A percentile compares a stretch with the other conserved stretches of the same genome.
Conservation (phyloP, 30 jellyfish, hydroid and myxozoan species). For the Nemopilema nomurai region DNA sequence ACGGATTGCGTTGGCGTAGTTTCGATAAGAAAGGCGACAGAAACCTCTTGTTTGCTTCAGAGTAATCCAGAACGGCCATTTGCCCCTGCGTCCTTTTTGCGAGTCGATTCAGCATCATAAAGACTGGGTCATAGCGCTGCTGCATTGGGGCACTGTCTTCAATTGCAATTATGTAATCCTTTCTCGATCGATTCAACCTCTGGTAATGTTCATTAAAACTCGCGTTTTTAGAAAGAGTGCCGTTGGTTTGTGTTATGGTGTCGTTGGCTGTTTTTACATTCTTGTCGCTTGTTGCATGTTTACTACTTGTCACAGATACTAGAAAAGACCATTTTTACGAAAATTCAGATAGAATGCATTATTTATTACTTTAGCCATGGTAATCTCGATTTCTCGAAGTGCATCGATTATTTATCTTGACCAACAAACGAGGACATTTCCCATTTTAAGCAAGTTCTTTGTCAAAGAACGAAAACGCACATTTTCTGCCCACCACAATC, state of each 20-base stretch:
- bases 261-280: too few species aligned
- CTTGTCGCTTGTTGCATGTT: not conserved
- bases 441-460: too few species aligned
- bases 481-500: too few species aligned
- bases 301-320: not conserved
- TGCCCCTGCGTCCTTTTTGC: slow-evolving; percentile 58
- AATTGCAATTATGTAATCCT: slow-evolving; percentile 54
- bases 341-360: not conserved
- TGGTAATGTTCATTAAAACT: not conserved
- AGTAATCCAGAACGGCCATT: slow-evolving; percentile 59
- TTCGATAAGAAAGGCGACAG: not conserved
- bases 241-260: slow-evolving; percentile 6
- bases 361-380: not conserved
- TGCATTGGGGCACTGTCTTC: slow-evolving; percentile 50
- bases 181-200: slow-evolving; percentile 37
- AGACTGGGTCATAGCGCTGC: slow-evolving; percentile 39
- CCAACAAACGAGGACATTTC: too few species aligned
- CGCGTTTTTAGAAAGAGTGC: not conserved
- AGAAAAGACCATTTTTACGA: not conserved
- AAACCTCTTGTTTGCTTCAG: not conserved
- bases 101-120: slow-evolving; percentile 34
- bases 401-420: too few species aligned
- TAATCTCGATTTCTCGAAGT: too few species aligned
- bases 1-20: slow-evolving; percentile 1
- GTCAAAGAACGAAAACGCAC: too few species aligned